Evolutionary conservation across 2,113 vertebrate genomes (phyloP), one percentile per base, ranked within the genome.

Genomic region (Xenus cinereus): DNA sequence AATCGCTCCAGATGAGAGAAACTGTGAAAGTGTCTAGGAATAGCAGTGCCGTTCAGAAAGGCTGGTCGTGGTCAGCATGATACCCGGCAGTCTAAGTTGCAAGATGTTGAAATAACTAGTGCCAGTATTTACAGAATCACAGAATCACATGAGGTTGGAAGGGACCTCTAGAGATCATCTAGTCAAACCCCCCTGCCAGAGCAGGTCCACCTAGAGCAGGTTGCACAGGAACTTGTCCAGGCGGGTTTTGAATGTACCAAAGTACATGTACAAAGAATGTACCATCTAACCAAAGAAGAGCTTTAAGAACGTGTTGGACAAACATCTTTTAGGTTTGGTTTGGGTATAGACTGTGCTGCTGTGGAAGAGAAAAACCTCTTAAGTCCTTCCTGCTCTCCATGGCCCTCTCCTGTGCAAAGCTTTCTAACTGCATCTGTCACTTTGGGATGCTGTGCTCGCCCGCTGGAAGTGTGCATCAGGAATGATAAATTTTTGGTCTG

Each of bases 41-140:
- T 9, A 60, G 72, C 5, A 57, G 53, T 53, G 62, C 60, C 48
- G 35, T 23, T 19, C 37, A 30, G 82, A 43, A 91, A 62, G 57
- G 30, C 43, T 85, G 75, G 39, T 39, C 66, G 50, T 46, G 77
- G 84, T 71, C 84, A 89, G 72, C 45, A 3, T 3, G 45, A 50
- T 73, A 72, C 84, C 57, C 0, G 0, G 32, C 37, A 66, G 20
- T 15, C 48, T 15, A 0, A 43, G 20, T 15, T 84, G 62, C 73
- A 89, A 87, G 66, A 64, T 66, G 69, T 50, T 66, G 86, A 92
- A 87, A 89, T 82, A 82, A 19, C 66, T 35, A 45, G 14, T 87
- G 45, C 39, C 45, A 43, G 26, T 74, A 51, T 72, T 90, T 94
- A 56, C 20, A 21, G 46, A 46, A 46, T 21, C 46, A 46, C 20